Evolutionary conservation across 2,888 invertebrate species (phyloP).

Genomic region (Crossocerus cetratus): DNA sequence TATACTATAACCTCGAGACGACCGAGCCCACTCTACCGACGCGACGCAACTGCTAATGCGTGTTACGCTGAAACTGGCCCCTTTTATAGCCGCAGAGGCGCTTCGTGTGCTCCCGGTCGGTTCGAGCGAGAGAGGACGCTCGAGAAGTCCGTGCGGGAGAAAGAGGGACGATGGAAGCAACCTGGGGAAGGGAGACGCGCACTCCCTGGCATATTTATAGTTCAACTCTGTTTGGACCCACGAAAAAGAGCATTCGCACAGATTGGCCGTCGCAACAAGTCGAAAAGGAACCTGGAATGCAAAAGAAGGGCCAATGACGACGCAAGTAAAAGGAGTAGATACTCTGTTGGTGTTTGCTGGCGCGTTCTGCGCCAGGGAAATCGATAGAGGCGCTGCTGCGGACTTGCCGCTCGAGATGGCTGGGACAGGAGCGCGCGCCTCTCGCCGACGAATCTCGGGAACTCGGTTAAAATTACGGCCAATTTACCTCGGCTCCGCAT

Average conservation of each 20-base stretch:
- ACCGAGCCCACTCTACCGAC: background rate
- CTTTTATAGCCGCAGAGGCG: conserved; percentile 52
- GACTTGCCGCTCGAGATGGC: background rate
- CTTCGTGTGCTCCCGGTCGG: background rate
- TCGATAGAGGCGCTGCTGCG: conserved; percentile 32
- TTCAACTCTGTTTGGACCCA: background rate
- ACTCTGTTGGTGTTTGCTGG: background rate
- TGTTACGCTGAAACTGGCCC: conserved; percentile 26
- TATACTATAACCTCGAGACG: background rate
- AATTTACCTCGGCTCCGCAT: no score
- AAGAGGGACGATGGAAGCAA: background rate
- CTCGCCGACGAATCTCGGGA: no score
- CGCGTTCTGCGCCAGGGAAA: background rate
- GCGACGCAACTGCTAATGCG: conserved; percentile 47
- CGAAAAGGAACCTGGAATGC: background rate
- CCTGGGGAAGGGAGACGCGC: background rate
- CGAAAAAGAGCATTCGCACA: background rate
- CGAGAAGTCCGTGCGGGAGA: background rate
- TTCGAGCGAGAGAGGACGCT: conserved; percentile 9
- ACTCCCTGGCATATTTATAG: background rate
- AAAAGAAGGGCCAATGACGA: background rate
- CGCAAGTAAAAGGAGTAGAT: background rate
- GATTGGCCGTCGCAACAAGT: background rate
- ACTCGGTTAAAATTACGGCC: no score
- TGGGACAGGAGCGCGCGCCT: background rate